Evolutionary conservation across 1,140 invertebrate species (phyloP).

Genomic region (Vanessa tameamea): DNA sequence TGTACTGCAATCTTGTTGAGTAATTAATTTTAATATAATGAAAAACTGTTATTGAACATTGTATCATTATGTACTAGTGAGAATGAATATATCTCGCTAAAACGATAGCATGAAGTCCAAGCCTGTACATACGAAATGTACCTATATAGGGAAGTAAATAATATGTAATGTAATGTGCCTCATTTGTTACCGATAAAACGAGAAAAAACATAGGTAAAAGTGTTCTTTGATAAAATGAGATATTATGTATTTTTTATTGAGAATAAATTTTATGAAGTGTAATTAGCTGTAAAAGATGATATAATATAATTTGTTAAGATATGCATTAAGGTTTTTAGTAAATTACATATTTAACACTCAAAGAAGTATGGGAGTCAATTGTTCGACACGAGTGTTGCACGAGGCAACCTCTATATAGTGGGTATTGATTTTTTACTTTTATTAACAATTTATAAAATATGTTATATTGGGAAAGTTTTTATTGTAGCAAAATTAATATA

Average conservation of each 20-base stretch:
- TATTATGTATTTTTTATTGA: constrained; percentile 77
- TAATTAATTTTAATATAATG: constrained; percentile 41
- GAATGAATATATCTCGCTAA: constrained; percentile 30
- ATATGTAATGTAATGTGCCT: constrained; percentile 72
- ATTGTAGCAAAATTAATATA: constrained; percentile 35
- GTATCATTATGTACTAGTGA: constrained; percentile 35
- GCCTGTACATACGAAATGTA: constrained; percentile 39
- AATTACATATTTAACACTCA: constrained; percentile 45
- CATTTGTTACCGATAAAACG: constrained; percentile 74
- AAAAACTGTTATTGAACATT: constrained; percentile 31
- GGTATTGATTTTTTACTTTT: constrained; percentile 19
- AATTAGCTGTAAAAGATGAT: constrained; percentile 74
- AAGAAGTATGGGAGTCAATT: constrained; percentile 36
- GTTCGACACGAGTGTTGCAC: background rate
- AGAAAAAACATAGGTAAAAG: constrained; percentile 67
- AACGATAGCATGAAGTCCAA: constrained; percentile 28
- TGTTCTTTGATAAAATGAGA: constrained; percentile 77
- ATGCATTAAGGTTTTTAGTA: constrained; percentile 66
- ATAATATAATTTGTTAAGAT: constrained; percentile 80
- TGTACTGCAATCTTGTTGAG: constrained; percentile 65
- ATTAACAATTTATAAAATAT: constrained; percentile 34
- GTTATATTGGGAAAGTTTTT: constrained; percentile 35
- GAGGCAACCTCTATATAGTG: background rate
- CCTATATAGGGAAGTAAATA: constrained; percentile 38
- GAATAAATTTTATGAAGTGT: constrained; percentile 76